Percentiles rank a stretch among this genome's conserved stretches.
Evolutionary conservation across 2,113 vertebrate genomes (phyloP).

Genomic region (Natator depressus): DNA sequence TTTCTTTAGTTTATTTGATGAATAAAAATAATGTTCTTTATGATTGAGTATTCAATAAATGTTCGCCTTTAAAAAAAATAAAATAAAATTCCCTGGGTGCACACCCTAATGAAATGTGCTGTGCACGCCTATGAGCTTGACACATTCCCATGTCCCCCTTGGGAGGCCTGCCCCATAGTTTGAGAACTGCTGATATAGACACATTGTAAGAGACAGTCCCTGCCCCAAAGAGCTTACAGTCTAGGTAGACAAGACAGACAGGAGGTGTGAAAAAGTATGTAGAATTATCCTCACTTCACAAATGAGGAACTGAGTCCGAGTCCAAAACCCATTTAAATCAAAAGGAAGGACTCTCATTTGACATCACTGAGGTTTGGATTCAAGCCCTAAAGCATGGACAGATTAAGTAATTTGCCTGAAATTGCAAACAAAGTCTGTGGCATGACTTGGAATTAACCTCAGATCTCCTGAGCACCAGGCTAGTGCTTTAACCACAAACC

Average conservation of each 20-base stretch:
- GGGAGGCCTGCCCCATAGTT: not conserved
- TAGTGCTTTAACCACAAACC: not conserved
- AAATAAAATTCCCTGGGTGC: no score
- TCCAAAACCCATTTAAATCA: not conserved
- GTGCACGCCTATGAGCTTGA: no score
- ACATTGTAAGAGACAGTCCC: not conserved
- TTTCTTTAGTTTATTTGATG: no score
- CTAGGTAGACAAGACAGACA: not conserved
- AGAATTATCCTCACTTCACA: not conserved
- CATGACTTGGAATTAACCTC: not conserved
- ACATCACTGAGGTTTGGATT: not conserved
- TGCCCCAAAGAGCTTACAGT: not conserved
- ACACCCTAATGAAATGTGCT: no score
- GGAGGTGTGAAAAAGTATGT: not conserved
- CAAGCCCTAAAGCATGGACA: not conserved
- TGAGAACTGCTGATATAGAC: not conserved
- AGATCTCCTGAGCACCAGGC: not conserved
- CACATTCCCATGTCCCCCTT: no score
- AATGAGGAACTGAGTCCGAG: not conserved
- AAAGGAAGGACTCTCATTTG: not conserved
- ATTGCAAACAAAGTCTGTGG: not conserved
- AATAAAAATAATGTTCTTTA: no score
- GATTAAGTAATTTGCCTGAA: not conserved
- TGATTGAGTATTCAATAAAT: no score
- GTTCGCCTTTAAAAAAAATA: no score